Evolutionary conservation across 2,113 vertebrate genomes (phyloP), one percentile per base, ranked within the genome.

Genomic region (Leptobrachium ailaonicum): DNA sequence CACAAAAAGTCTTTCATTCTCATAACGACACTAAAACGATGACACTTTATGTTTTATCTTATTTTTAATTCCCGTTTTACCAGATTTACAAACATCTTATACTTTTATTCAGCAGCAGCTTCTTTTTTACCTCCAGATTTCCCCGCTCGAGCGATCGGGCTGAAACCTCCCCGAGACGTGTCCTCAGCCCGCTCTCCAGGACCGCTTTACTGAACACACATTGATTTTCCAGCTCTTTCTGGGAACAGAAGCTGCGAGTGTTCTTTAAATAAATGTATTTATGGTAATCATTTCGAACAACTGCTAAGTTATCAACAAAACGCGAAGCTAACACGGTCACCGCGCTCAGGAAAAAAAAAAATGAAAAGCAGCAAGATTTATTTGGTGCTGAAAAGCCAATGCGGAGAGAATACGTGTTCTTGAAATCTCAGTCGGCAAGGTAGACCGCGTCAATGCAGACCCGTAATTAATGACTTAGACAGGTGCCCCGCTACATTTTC

Each of bases 371-470:
- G 79, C 74, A 87, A 85, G 70, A 82, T 58, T 0, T 2, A 78
- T 88, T 84, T 86, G 42, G 56, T 83, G 69, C 63, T 84, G 82
- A 87, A 85, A 87, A 79, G 82, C 0, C 0, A 82, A 82, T 53
- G 9, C 42, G 85, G 68, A 75, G 60, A 58, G 80, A 64, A 86
- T 82, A 66, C 4, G 32, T n/a, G 13, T 20, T 12, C 32, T 75
- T 42, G 4, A 56, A 32, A 53, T 71, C 70, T 76, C 82, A 76
- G 41, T 2, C 41, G 69, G 71, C 43, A 71, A 84, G 42, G 5
- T 7, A 63, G 72, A 53, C 69, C 8, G 45, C 77, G 79, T 69
- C n/a, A 2, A 2, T 2, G 41, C 0, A 20, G 4, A 12, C 68
- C 53, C 0, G 14, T 0, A 0, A 6, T 70, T 84, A 71, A 73